These are phyloP conservation scores for Teleopsis dalmanni DNA, from an alignment of 1,140 invertebrate species.

Conservation along the genomic window DNA sequence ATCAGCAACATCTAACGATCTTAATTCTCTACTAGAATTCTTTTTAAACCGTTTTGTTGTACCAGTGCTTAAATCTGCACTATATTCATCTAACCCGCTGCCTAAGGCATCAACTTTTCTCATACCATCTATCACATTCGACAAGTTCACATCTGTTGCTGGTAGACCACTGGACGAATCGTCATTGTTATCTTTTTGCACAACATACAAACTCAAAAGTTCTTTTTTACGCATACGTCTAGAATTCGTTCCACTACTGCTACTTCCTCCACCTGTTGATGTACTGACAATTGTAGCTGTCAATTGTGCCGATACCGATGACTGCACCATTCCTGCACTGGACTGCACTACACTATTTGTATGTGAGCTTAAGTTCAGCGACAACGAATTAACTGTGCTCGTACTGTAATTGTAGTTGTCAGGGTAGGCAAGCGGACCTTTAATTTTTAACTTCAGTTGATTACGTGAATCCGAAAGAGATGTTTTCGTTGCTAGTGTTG, in stretches of 20 bases:
- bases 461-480: constrained; percentile 68
- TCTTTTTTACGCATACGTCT: constrained; percentile 85
- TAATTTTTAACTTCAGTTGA: constrained; percentile 84
- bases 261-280: constrained; percentile 18
- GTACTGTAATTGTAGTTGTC: constrained; percentile 24
- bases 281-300: constrained; percentile 22
- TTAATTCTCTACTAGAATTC: constrained; percentile 46
- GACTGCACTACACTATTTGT: constrained; percentile 18
- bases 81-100: constrained; percentile 25
- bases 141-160: constrained; percentile 29
- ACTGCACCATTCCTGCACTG: constrained; percentile 21
- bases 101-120: constrained; percentile 24
- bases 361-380: constrained; percentile 15
- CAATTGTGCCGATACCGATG: constrained; percentile 21
- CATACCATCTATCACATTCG: constrained; percentile 13
- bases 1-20: constrained; percentile 34
- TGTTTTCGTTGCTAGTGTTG: constrained; percentile 53
- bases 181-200: constrained; percentile 73
- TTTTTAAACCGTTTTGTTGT: constrained; percentile 37
- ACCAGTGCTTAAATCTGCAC: constrained; percentile 4
- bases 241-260: constrained; percentile 56
- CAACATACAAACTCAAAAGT: constrained; percentile 73
- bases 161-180: constrained; percentile 55
- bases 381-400: constrained; percentile 1
- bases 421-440: constrained; percentile 62